Base-by-base conservation (phyloP, 2,797 vertebrate genomes). In the Phoeniculus purpureus region DNA sequence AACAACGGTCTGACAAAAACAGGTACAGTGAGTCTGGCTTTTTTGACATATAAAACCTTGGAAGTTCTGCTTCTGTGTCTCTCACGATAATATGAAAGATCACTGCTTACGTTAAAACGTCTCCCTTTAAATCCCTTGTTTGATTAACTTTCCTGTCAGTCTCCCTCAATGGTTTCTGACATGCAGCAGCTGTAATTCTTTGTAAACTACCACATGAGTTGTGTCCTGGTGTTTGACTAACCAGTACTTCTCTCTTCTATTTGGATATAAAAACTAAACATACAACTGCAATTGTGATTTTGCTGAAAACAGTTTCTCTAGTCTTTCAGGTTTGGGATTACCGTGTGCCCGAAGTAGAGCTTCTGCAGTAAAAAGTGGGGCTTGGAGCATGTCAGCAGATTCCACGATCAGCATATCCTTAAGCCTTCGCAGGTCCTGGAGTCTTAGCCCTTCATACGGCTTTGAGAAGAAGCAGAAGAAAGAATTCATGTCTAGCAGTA, bases 371-470 rank as follows among this genome's bases (percentile, higher is more conserved):
- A 99, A 99, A 34, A 99, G 98, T 0, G 99, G 99, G 31, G 99
- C 98, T 95, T 99, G 99, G 84, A 99, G 98, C 99, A 99, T 99
- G 97, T 99, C 99, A 48, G 99, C 99, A 15, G 99, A 99, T 97
- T 99, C 99, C 97, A 99, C 99, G 13, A 99, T 99, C 97, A 99
- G 97, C 99, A 99, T 99, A 96, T 99, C 99, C 97, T 99, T 99
- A 81, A 99, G 97, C 92, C 97, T 98, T 51, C 99, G 98, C 70
- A 99, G 97, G 94, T 99, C 99, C 96, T 99, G 99, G 94, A 98
- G 99, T 80, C 98, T 98, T 92, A 99, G 96, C 81, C 99, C 99
- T 95, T 99, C 99, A 78, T 99, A 99, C 21, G 98, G 97, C 99
- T 99, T 93, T 32, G 95, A 85, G 96, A 90, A 94, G 68, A 90